Evolutionary conservation across 2,797 vertebrate species (phyloP), one percentile per base, ranked within the genome.

Genomic region (Melanotaenia parkinsoni): DNA sequence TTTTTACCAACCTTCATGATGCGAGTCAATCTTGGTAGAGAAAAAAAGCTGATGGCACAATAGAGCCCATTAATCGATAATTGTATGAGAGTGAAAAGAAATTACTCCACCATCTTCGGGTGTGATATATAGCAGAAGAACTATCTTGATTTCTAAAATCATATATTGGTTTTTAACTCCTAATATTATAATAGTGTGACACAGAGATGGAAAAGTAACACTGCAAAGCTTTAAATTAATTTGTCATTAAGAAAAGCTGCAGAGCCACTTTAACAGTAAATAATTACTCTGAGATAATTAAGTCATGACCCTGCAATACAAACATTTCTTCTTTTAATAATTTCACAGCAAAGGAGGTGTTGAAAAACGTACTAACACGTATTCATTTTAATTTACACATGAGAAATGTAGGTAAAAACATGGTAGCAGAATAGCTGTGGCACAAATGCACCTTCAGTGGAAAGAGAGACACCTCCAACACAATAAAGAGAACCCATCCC

Each of bases 1-100:
- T 32, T 62, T 43, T 58, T 58, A 78, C 38, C 50, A 75, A 58
- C 50, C 40, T 64, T 38, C 12, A 54, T 47, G 38, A 82, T 30
- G 47, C 4, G 33, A 67, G 10, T 50, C 54, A 20, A 59, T 66
- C 58, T 61, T 57, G 28, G 32, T 60, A 54, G 22, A 57, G 12
- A 38, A 43, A 58, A 45, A 30, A 67, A 47, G 38, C 33, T 26
- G 11, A n/a, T 11, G 43, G n/a, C 4, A 22, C 43, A 79, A 63
- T n/a, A 24, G 6, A 60, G 22, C 1, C 7, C 0, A 14, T 56
- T 16, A 30, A 10, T 40, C 47, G 8, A 50, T 50, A 50, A 50
- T 3, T 50, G 20, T 22, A n/a, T 10, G 47, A 22, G 47, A 18
- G 16, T 18, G 26, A 37, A 1, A 9, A 76, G 24, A 58, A 69